Percentiles rank a stretch among this genome's conserved stretches.
Evolutionary conservation across 2,113 vertebrate genomes (phyloP).

Genomic region (Sialia sialis): DNA sequence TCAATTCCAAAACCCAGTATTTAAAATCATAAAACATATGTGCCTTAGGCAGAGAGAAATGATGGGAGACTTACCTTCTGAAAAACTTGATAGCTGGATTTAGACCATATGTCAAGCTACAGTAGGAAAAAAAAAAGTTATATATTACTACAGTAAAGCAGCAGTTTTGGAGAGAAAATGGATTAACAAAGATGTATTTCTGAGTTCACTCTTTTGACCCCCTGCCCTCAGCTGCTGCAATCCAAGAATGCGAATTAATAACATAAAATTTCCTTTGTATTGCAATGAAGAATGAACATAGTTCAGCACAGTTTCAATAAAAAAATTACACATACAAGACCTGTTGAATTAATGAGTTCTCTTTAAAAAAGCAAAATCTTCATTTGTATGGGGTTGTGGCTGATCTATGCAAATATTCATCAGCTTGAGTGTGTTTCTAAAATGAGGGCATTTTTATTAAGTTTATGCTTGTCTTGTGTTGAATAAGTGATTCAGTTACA

Average conservation of each 20-base stretch:
- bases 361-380: slow-evolving; percentile 35
- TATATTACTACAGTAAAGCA: not conserved
- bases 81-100: slow-evolving; percentile 83
- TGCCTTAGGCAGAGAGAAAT: not conserved
- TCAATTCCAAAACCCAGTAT: not conserved
- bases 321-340: not conserved
- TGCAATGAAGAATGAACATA: not conserved
- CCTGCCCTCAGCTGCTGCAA: not conserved
- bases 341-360: slow-evolving; percentile 14
- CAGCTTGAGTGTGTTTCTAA: slow-evolving; percentile 5
- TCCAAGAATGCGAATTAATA: not conserved
- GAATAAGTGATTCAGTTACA: slow-evolving; percentile 48
- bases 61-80: slow-evolving; percentile 73
- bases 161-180: not conserved
- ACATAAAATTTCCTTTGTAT: not conserved
- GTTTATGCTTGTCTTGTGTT: slow-evolving; percentile 31
- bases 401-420: slow-evolving; percentile 57
- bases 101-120: slow-evolving; percentile 84
- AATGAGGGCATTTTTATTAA: slow-evolving; percentile 29
- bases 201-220: not conserved
- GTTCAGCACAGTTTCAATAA: slow-evolving; percentile 25
- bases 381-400: slow-evolving; percentile 39
- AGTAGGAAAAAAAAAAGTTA: not conserved
- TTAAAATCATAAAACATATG: too few species aligned
- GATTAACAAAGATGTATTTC: not conserved